These are phyloP conservation scores for Carpatolechia fugitivella DNA, from an alignment of 2,888 invertebrate species.

Conservation along the genomic window DNA sequence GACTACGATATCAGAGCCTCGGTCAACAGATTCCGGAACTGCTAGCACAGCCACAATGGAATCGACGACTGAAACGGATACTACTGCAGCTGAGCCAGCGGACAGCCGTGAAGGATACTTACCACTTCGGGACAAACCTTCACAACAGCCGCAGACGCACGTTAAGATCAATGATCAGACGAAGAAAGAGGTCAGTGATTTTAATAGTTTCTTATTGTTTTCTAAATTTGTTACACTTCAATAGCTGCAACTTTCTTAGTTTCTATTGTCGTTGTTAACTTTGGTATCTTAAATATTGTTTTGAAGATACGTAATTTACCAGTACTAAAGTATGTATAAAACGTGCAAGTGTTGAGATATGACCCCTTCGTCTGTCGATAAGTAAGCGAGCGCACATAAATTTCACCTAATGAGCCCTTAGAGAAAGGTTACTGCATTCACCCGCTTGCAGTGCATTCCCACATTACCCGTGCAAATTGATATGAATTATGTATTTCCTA, in stretches of 20 bases:
- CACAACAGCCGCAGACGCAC: constrained; percentile 55
- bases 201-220: constrained; percentile 53
- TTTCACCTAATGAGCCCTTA: constrained; percentile 54
- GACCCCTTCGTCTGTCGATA: constrained; percentile 30
- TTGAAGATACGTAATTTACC: constrained; percentile 36
- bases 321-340: constrained; percentile 29
- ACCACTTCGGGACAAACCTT: constrained; percentile 71
- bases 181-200: constrained; percentile 77
- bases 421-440: constrained; percentile 57
- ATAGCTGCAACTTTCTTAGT: constrained; percentile 58
- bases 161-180: constrained; percentile 77
- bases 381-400: constrained; percentile 44
- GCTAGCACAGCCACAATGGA: constrained; percentile 59
- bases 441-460: constrained; percentile 49
- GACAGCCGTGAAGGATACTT: constrained; percentile 74
- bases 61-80: constrained; percentile 55
- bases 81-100: constrained; percentile 58
- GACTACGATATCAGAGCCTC: constrained; percentile 55
- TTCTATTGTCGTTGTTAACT: constrained; percentile 45
- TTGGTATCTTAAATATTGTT: constrained; percentile 49
- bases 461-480: constrained; percentile 62
- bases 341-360: constrained; percentile 33
- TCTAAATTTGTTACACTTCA: constrained; percentile 66
- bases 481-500: constrained; percentile 57
- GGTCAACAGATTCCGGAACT: constrained; percentile 56